Base-by-base conservation (phyloP, 2,888 invertebrate species). In the Metalampra italica region DNA sequence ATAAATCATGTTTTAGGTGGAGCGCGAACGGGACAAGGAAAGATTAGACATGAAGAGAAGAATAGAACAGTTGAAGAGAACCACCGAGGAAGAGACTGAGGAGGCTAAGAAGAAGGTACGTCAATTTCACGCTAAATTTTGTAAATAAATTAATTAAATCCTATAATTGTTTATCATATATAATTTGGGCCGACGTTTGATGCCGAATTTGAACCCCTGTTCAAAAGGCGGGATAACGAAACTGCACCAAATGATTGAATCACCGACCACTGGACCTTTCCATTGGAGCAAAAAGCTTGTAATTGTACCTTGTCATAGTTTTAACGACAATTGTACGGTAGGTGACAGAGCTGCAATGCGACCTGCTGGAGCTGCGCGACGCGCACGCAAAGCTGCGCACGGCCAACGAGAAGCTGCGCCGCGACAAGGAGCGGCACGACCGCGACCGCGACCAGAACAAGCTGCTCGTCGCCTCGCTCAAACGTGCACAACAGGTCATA, bases 341-440 rank as follows among this genome's bases (percentile, higher is more conserved):
- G 90, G 89, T 92, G 51, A 90, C 92, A 5, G 94, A 97, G 85
- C 75, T 97, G 43, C 97, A 97, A 76, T 96, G 95, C 71, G 97
- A 97, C 83, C 84, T 97, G 42, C 78, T 97, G 46, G 97, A 97
- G 79, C 78, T 97, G 46, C 91, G 97, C 29, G 97, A 97, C 78
- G 97, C 97, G 14, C 97, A 97, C 77, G 97, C 97, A 1, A 97
- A 97, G 77, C 79, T 97, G 56, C 91, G 97, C 49, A 97, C 97
- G 4, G 96, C 97, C 29, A 97, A 97, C 75, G 97, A 97, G 71
- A 96, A 97, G 70, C 87, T 97, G 56, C 91, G 97, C 45, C 91
- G 96, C 36, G 97, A 97, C 78, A 95, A 96, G 54, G 97, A 97
- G 69, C 91, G 95, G 0, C 93, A 94, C 70, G 97, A 97, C 65